Percentiles rank a stretch among this genome's conserved stretches.
Evolutionary conservation across 2,888 invertebrate species (phyloP).

Genomic region (Ophion slaviceki): DNA sequence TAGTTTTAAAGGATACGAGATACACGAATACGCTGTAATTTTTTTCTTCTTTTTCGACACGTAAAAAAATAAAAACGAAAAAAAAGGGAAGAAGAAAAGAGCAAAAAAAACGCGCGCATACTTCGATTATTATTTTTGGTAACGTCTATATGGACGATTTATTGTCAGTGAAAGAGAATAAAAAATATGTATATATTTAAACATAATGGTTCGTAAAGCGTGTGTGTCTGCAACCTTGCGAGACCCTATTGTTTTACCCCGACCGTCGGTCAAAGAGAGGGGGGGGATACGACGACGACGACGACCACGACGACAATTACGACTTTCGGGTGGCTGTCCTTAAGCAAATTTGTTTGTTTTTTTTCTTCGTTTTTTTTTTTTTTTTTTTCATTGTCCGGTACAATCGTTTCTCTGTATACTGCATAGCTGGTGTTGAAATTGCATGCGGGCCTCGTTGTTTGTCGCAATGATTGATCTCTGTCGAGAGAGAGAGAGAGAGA

Average conservation of each 20-base stretch:
- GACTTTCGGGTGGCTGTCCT: background rate
- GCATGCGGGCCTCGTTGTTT: constrained; percentile 27
- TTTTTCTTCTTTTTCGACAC: constrained; percentile 70
- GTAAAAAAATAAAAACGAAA: constrained; percentile 69
- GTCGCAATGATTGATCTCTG: constrained; percentile 31
- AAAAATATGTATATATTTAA: constrained; percentile 75
- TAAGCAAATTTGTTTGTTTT: constrained; percentile 37
- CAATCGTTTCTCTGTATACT: constrained; percentile 11
- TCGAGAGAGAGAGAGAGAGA: background rate
- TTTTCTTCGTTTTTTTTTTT: constrained; percentile 14
- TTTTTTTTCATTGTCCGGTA: constrained; percentile 15
- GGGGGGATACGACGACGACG: background rate
- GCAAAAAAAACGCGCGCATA: constrained; percentile 75
- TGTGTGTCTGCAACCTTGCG: constrained; percentile 77
- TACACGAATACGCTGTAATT: constrained; percentile 78
- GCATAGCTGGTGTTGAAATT: constrained; percentile 36
- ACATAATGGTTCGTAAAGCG: constrained; percentile 79
- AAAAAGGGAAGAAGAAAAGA: constrained; percentile 70
- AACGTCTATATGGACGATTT: constrained; percentile 76
- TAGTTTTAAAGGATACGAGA: constrained; percentile 68
- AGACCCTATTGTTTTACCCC: constrained; percentile 64
- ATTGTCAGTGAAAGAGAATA: constrained; percentile 79
- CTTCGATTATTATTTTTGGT: constrained; percentile 76
- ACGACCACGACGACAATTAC: too few species aligned
- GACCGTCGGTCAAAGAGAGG: constrained; percentile 50